Evolutionary conservation across 1,140 invertebrate species (phyloP), one percentile per base, ranked within the genome.

Genomic region (Drosophila repletoides): DNA sequence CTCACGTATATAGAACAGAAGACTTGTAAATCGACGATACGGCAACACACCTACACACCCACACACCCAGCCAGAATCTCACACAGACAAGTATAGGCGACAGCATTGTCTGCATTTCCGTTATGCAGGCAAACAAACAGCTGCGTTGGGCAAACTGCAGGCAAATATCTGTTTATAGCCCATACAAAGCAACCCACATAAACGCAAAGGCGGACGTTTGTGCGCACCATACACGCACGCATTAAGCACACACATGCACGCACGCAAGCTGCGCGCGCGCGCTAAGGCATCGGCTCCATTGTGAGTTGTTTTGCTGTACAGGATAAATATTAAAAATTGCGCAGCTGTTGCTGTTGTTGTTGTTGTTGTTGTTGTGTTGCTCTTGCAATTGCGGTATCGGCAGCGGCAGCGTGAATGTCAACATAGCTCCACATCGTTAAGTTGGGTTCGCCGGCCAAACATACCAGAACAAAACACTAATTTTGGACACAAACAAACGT

Each of bases 331-430:
- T 7, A 3, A 14, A 6, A 46, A 19, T 26, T 46, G 19, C 24
- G 71, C 5, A 45, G 60, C n/a, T n/a, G n/a, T n/a, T 58, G 66
- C 34, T 72, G 68, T 72, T 63, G 71, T 74, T 53, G 66, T 26
- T 48, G 34, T 10, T 48, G 60, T 40, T 65, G 66, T 64, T 58
- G 70, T 70, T 51, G 60, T 56, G 41, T n/a, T 60, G 53, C 43
- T 49, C 75, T 69, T 73, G 61, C 31, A 17, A 22, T 41, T 34
- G 73, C 52, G 73, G 41, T 26, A 53, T 28, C 51, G 33, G 41
- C 19, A 9, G 24, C n/a, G n/a, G n/a, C n/a, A n/a, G 38, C 33
- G 46, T 55, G 21, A 17, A 14, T 36, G 36, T 61, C 36, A 55
- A n/a, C n/a, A 31, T 21, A 41, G 40, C 38, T 43, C 33, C 5